A percentile compares a stretch with the other conserved stretches of the same genome.
These are phyloP conservation scores for Enteromius radiatus DNA, from an alignment of 2,797 vertebrate species.

Conservation along the genomic window DNA sequence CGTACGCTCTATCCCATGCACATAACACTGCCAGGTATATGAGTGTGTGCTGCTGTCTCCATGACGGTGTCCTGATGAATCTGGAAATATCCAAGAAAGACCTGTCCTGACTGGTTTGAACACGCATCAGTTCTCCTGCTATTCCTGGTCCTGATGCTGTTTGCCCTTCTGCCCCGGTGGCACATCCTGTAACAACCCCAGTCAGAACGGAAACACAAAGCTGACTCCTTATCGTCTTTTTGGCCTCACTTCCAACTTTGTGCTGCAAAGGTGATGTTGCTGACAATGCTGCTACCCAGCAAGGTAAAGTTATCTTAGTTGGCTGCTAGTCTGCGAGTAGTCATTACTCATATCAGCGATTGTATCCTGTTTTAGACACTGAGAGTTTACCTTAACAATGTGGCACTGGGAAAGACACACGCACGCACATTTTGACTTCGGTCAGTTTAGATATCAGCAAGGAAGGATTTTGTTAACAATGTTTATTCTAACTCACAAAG, in stretches of 20 bases:
- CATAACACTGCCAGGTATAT: constrained; percentile 23
- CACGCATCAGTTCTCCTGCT: constrained; percentile 15
- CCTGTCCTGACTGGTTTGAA: constrained; percentile 33
- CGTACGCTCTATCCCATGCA: not conserved
- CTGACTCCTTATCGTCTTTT: constrained; percentile 34
- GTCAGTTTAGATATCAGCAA: constrained; percentile 19
- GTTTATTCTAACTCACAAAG: constrained; percentile 16
- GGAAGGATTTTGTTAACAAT: constrained; percentile 20
- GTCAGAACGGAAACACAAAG: constrained; percentile 25
- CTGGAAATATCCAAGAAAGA: constrained; percentile 24
- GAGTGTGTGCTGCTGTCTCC: not conserved
- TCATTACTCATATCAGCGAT: constrained; percentile 1
- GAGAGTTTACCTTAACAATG: constrained; percentile 10
- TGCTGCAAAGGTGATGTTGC: constrained; percentile 23
- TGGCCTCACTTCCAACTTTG: constrained; percentile 7
- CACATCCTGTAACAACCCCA: constrained; percentile 34
- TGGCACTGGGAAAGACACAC: not conserved
- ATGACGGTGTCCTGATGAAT: not conserved
- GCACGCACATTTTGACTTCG: not conserved
- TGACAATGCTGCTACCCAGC: constrained; percentile 6
- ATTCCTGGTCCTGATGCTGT: constrained; percentile 43
- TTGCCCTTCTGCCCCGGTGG: constrained; percentile 19
- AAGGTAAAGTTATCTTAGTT: constrained; percentile 3
- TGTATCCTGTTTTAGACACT: constrained; percentile 25
- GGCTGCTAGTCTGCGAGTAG: constrained; percentile 4